Percentiles rank a stretch among this genome's conserved stretches.
Evolutionary conservation across 2,113 vertebrate species (phyloP).

Genomic region (Lophius piscatorius): DNA sequence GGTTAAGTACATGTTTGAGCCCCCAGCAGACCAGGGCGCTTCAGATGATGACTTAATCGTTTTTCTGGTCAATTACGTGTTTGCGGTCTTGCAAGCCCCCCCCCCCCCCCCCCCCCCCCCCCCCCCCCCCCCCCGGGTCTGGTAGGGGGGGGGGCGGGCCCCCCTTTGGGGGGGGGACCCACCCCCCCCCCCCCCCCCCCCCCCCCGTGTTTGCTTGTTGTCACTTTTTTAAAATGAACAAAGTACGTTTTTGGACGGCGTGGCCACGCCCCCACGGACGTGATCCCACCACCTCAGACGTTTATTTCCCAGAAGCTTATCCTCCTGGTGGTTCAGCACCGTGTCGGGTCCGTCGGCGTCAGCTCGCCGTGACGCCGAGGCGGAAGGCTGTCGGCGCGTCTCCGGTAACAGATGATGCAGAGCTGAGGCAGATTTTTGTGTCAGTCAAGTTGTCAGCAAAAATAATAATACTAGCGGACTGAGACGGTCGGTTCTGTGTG

Average conservation of each 20-base stretch:
- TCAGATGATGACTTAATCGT: slow-evolving; percentile 99
- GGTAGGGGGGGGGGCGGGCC: slow-evolving; percentile 70
- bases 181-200: slow-evolving; percentile 51
- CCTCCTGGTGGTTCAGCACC: slow-evolving; percentile 57
- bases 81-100: slow-evolving; percentile 83
- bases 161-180: slow-evolving; percentile 68
- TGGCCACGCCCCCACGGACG: no score
- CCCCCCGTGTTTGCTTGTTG: slow-evolving; percentile 49
- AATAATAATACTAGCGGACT: slow-evolving; percentile 23
- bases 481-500: slow-evolving; percentile 39
- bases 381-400: slow-evolving; percentile 32
- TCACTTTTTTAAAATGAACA: no score
- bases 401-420: slow-evolving; percentile 48
- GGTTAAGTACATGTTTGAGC: slow-evolving; percentile 99
- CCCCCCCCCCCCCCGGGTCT: slow-evolving; percentile 70
- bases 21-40: slow-evolving; percentile 91
- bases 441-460: slow-evolving; percentile 31
- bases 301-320: slow-evolving; percentile 44
- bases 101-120: slow-evolving; percentile 32
- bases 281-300: slow-evolving; percentile 44
- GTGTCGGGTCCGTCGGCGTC: slow-evolving; percentile 19
- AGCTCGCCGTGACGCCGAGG: slow-evolving; percentile 12
- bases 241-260: no score
- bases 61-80: slow-evolving; percentile 99
- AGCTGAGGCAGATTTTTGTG: slow-evolving; percentile 65